Evolutionary conservation across 2,113 vertebrate genomes (phyloP).

Genomic region (Neogale vison): DNA sequence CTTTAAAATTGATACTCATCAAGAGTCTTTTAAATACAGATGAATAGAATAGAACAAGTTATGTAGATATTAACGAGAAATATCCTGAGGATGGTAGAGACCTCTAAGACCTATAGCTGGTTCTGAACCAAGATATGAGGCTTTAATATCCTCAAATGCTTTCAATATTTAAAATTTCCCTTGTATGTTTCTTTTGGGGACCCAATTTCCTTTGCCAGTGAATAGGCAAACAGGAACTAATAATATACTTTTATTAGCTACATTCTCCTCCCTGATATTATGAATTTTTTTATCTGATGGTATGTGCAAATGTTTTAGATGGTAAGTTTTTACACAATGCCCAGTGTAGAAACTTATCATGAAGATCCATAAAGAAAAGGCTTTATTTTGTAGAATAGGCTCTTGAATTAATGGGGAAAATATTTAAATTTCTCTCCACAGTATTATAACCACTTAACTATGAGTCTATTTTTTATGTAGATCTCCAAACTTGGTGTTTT

Average conservation of each 20-base stretch:
- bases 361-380: constrained; percentile 32
- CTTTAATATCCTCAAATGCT: constrained; percentile 66
- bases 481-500: constrained; percentile 23
- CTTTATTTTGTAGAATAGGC: background rate
- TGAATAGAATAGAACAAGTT: background rate
- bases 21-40: background rate
- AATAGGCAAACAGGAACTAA: constrained; percentile 61
- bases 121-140: background rate
- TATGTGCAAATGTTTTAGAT: constrained; percentile 56
- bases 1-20: constrained; percentile 33
- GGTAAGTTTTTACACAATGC: constrained; percentile 62
- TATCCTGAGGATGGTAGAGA: background rate
- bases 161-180: constrained; percentile 41
- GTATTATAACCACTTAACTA: constrained; percentile 3
- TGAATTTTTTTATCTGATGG: constrained; percentile 66
- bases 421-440: constrained; percentile 49
- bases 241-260: constrained; percentile 66
- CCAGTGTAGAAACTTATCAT: constrained; percentile 20
- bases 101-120: background rate
- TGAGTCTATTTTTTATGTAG: background rate
- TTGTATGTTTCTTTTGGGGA: constrained; percentile 30
- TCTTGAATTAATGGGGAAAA: background rate
- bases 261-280: constrained; percentile 1
- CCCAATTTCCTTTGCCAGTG: constrained; percentile 52
- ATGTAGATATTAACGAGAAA: background rate